Conservation (phyloP, 2,888 invertebrate genomes). For the Agrotis puta region DNA sequence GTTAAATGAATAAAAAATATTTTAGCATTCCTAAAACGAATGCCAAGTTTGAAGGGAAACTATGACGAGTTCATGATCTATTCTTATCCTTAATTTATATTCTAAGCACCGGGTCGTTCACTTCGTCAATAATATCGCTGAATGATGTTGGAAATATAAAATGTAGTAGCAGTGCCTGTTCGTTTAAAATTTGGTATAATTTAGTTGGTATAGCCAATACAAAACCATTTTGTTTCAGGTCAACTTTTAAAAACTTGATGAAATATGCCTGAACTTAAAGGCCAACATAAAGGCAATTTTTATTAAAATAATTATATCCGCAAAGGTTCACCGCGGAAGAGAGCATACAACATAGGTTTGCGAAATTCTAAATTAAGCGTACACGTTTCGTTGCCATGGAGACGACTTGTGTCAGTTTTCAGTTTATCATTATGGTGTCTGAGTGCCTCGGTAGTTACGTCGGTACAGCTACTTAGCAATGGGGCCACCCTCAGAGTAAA, state of each 20-base stretch:
- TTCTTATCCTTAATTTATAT: constrained; percentile 50
- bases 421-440: constrained; percentile 20
- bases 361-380: constrained; percentile 2
- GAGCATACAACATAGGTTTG: not conserved
- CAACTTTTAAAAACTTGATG: not conserved
- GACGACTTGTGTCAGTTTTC: constrained; percentile 5
- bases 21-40: constrained; percentile 22
- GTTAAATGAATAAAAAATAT: constrained; percentile 19
- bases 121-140: constrained; percentile 20
- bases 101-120: constrained; percentile 33
- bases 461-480: constrained; percentile 24
- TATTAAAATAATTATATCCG: not conserved
- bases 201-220: no score
- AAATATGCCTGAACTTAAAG: not conserved
- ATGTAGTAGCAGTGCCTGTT: not conserved
- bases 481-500: constrained; percentile 75
- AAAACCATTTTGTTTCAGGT: no score
- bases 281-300: constrained; percentile 4
- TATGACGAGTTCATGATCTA: constrained; percentile 32
- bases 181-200: no score
- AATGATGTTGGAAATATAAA: constrained; percentile 18
- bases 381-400: constrained; percentile 9
- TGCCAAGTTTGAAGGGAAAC: constrained; percentile 45
- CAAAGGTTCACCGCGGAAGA: not conserved
- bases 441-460: constrained; percentile 4